Percentiles rank a stretch among this genome's conserved stretches.
Evolutionary conservation across 2,888 invertebrate genomes (phyloP).

Genomic region (Mycalesis mineus): DNA sequence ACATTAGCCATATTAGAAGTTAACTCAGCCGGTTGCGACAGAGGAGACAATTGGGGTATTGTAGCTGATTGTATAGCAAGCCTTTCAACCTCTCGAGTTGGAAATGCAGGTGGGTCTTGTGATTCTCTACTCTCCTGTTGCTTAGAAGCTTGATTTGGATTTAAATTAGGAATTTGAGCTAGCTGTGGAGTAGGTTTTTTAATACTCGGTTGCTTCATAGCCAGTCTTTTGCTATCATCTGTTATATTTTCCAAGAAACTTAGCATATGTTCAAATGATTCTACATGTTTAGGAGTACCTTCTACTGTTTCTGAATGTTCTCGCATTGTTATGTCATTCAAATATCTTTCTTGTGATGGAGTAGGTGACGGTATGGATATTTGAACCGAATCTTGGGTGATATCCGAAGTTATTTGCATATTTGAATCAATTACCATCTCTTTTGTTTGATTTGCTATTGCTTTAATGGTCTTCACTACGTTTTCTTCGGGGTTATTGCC

Average conservation of each 20-base stretch:
- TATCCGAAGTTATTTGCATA: constrained; percentile 75
- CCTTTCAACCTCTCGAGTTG: constrained; percentile 57
- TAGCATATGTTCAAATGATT: constrained; percentile 83
- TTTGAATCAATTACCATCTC: constrained; percentile 78
- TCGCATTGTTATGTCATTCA: constrained; percentile 80
- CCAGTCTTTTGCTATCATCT: constrained; percentile 58
- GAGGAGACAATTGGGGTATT: constrained; percentile 83
- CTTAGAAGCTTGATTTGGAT: constrained; percentile 38
- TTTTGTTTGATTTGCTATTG: constrained; percentile 76
- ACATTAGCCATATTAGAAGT: constrained; percentile 85
- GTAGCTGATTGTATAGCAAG: constrained; percentile 68
- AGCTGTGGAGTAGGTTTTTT: constrained; percentile 31
- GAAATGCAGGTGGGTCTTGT: constrained; percentile 49
- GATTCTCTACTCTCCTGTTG: constrained; percentile 47
- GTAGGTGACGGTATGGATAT: constrained; percentile 83
- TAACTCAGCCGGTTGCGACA: constrained; percentile 84
- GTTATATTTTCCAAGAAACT: constrained; percentile 83
- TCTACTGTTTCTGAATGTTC: constrained; percentile 75
- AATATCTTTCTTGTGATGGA: constrained; percentile 80
- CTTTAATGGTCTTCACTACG: constrained; percentile 74
- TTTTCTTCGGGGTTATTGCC: constrained; percentile 54
- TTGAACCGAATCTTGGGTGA: constrained; percentile 80
- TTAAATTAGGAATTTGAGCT: constrained; percentile 35
- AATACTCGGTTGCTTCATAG: constrained; percentile 48
- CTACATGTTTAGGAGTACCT: constrained; percentile 77